Evolutionary conservation across 2,797 vertebrate genomes (phyloP), one percentile per base, ranked within the genome.

Genomic region (Trachurus trachurus): DNA sequence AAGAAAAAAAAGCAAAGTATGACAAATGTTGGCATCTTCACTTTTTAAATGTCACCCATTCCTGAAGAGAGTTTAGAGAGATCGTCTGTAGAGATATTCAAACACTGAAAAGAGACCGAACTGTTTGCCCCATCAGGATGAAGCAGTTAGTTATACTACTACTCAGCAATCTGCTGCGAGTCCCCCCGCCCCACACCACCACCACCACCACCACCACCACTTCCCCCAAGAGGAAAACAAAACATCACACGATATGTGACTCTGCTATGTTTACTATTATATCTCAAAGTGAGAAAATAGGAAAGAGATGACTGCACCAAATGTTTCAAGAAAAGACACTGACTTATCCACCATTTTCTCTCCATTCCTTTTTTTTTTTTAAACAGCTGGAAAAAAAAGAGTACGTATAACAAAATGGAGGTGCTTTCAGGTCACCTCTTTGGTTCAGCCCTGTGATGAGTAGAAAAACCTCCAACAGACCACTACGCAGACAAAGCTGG

Each of bases 371-470:
- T 3, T 65, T 56, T 63, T 3, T 65, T 63, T 34, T 34, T 34
- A 34, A 82, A 84, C 34, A 15, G 54, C 31, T 52, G 53, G 62
- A 76, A 71, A 26, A 70, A 26, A 62, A 68, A 61, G 63, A 29
- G 44, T 4, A 34, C 26, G 26, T 26, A 26, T 37, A 76, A 73
- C 29, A 78, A 88, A 86, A 87, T 29, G 52, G 88, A 91, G 89
- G 89, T 57, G 86, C 76, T 85, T 80, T 90, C 78, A 76, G 79
- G 82, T 88, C 89, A 89, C 90, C 93, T 87, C 82, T 91, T 90
- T 91, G 89, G 89, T 90, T 94, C 82, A 89, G 90, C 81, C 83
- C 86, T 81, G 83, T 84, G 76, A 86, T 88, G 82, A 92, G 85
- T 88, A 88, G 75, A 87, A 88, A 87, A 83, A 62, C 16, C 63